These are phyloP conservation scores for Rhagonycha fulva DNA, from an alignment of 2,888 invertebrate genomes.

Conservation along the genomic window DNA sequence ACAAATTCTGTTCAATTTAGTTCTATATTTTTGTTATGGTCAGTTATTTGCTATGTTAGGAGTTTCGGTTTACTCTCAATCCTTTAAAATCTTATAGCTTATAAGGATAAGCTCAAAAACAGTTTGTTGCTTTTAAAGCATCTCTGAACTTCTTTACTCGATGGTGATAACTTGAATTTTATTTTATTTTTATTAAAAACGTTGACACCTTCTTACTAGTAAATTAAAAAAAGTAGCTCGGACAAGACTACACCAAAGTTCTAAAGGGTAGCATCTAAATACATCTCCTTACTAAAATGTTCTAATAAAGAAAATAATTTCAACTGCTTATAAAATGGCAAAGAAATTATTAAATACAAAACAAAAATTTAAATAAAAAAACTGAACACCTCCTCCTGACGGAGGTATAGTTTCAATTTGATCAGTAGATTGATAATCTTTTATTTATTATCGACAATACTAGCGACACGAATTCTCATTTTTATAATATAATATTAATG, in stretches of 20 bases:
- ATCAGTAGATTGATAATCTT: too few species aligned
- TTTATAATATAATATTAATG: too few species aligned
- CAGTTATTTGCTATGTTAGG: slow-evolving; percentile 10
- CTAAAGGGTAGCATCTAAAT: background rate
- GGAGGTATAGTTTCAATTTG: too few species aligned
- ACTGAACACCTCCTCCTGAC: too few species aligned
- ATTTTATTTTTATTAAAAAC: background rate
- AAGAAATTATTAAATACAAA: too few species aligned
- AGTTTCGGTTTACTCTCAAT: slow-evolving; percentile 16
- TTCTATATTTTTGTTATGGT: slow-evolving; percentile 15
- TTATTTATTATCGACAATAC: too few species aligned
- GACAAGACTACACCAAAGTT: too few species aligned
- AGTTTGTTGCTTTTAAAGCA: slow-evolving; percentile 19
- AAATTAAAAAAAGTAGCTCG: background rate
- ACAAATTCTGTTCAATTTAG: slow-evolving; percentile 1
- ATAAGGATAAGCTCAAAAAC: slow-evolving; percentile 22
- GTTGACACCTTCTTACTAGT: background rate
- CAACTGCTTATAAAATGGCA: background rate
- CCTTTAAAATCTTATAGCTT: slow-evolving; percentile 16
- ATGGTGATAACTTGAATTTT: background rate
- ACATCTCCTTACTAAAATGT: background rate
- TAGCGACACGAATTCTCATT: too few species aligned
- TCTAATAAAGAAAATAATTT: background rate
- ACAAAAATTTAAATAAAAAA: too few species aligned
- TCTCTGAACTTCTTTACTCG: slow-evolving; percentile 12